phyloP scores from a whole-genome alignment of 2,888 invertebrate species.

The Apeira syringaria region DNA sequence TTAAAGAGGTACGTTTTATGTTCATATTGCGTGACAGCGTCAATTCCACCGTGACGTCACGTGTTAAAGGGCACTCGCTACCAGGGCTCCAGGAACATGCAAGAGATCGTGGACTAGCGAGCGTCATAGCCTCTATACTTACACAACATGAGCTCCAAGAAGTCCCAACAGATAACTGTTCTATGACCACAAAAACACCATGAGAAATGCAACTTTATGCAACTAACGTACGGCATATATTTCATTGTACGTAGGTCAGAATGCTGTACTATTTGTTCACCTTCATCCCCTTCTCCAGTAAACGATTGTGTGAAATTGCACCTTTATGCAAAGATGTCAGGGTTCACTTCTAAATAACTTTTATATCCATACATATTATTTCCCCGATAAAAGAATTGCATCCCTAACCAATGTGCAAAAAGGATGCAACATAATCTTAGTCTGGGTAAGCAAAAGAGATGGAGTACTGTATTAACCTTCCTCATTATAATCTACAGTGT shows the following conservation, averaged over 20 bases:
- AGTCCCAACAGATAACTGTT: no score
- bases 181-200: no score
- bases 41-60: conserved; percentile 61
- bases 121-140: conserved; percentile 20
- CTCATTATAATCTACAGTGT: no score
- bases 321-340: no score
- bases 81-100: conserved; percentile 51
- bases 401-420: neutral
- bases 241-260: no score
- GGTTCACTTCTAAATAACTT: no score
- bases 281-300: no score
- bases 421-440: neutral
- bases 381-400: neutral
- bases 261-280: no score
- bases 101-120: conserved; percentile 32
- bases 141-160: neutral
- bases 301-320: no score
- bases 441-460: neutral
- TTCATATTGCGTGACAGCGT: no score
- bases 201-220: conserved; percentile 7
- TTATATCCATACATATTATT: neutral
- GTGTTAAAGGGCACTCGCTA: conserved; percentile 66
- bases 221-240: neutral
- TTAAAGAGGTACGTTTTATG: no score
- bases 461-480: no score